Conservation (phyloP, 2,888 invertebrate species). For the Andrena marginata region DNA sequence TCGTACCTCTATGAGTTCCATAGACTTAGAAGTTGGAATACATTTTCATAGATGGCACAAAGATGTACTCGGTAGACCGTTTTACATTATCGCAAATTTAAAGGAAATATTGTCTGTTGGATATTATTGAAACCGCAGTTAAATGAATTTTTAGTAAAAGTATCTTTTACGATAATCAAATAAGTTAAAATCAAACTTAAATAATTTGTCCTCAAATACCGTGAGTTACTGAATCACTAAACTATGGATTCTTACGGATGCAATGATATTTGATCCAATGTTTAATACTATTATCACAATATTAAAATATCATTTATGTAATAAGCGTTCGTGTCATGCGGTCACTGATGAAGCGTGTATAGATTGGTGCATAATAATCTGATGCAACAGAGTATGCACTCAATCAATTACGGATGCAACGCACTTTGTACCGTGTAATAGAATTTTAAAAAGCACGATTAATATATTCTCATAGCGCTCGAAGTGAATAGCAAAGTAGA, state of each 20-base stretch:
- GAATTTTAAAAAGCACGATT: too few relatives aligned
- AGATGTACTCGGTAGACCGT: slow-evolving; percentile 12
- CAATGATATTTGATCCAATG: too few relatives aligned
- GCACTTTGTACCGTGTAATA: neutral
- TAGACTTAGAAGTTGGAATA: neutral
- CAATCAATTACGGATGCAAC: neutral
- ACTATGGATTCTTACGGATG: too few relatives aligned
- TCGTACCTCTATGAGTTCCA: too few relatives aligned
- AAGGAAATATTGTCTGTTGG: neutral
- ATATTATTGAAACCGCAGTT: neutral
- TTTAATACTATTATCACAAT: too few relatives aligned
- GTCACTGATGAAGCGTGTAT: too few relatives aligned
- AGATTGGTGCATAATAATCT: too few relatives aligned
- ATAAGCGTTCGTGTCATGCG: too few relatives aligned
- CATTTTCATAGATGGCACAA: slow-evolving; percentile 24
- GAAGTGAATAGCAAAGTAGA: too few relatives aligned
- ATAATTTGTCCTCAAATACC: neutral
- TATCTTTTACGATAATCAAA: neutral
- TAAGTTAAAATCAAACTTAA: neutral
- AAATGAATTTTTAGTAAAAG: neutral
- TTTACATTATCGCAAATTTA: neutral
- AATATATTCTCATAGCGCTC: too few relatives aligned
- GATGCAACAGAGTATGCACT: neutral
- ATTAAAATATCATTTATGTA: too few relatives aligned
- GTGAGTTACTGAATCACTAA: too few relatives aligned